Evolutionary conservation across 2,113 vertebrate genomes (phyloP), one percentile per base, ranked within the genome.

Genomic region (Anseranas semipalmata): DNA sequence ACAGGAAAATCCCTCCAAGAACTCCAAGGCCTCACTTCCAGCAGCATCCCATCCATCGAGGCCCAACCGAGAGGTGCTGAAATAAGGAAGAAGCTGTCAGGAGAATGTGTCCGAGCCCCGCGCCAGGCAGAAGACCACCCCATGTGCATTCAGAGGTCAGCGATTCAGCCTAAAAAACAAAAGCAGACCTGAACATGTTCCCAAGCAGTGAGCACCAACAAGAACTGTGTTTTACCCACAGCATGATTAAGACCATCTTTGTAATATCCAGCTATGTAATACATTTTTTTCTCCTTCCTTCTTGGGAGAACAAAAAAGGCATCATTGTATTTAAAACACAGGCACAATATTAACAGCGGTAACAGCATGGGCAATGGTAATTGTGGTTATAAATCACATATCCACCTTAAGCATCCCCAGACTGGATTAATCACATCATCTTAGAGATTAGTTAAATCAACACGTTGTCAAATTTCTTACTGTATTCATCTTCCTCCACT

Each of bases 261-360:
- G 5, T 45, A 39, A 66, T 0, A 4, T 0, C 0, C 0, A 68
- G 15, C 66, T 68, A 32, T 67, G 65, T 33, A 67, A 67, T 46
- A 22, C 6, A 3, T 24, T n/a, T 16, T 16, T 74, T 71, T n/a
- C 5, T 0, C 1, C 3, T 1, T 1, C 1, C 14, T 45, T 70
- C 56, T 2, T 0, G 0, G 4, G 3, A 9, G 1, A 1, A n/a
- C 22, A 53, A 76, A 66, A 55, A 45, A 41, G 14, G 17, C 18
- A 13, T 70, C 6, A 5, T 15, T 45, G 7, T 28, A 32, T 39
- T 75, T 59, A 12, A 85, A 43, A 12, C 4, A 3, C 1, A 53
- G 27, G 19, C 39, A n/a, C 4, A 17, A 8, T 22, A 50, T 58
- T 41, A 62, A 27, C 22, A 71, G 33, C 1, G 20, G 6, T 21